These are phyloP conservation scores for Sminthopsis crassicaudata DNA, from an alignment of 2,113 vertebrate genomes.

Conservation along the genomic window DNA sequence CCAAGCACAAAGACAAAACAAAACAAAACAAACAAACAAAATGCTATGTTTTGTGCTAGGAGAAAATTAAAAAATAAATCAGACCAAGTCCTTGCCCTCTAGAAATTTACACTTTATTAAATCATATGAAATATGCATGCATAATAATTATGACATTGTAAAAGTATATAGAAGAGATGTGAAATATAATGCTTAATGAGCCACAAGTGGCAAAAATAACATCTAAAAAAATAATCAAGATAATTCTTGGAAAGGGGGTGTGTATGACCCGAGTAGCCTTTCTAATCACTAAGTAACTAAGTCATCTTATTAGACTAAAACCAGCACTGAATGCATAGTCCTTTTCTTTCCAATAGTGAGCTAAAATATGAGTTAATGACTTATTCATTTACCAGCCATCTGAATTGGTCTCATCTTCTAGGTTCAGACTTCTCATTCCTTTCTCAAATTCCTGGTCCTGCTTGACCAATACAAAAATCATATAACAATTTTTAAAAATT, in stretches of 20 bases:
- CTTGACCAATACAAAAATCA: too few species aligned
- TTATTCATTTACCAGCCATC: too few species aligned
- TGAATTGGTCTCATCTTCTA: background rate
- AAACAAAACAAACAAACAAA: too few species aligned
- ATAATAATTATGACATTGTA: background rate
- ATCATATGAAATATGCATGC: background rate
- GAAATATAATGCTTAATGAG: background rate
- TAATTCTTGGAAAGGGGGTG: background rate
- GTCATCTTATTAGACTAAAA: background rate
- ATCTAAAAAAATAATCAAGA: background rate
- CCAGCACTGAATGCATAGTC: background rate
- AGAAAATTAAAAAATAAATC: background rate
- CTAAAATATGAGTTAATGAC: background rate
- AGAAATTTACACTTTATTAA: background rate
- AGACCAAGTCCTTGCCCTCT: background rate
- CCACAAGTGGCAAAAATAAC: background rate
- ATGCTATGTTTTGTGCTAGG: background rate
- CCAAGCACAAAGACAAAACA: too few species aligned
- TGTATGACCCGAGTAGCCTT: background rate
- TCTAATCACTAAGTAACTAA: background rate
- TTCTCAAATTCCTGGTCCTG: too few species aligned
- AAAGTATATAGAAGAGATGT: background rate
- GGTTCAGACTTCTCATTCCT: background rate
- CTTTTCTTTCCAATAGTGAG: background rate
- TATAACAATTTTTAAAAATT: background rate